phyloP scores from a whole-genome alignment of 2,888 invertebrate genomes.

The Polyommatus iphigenia region DNA sequence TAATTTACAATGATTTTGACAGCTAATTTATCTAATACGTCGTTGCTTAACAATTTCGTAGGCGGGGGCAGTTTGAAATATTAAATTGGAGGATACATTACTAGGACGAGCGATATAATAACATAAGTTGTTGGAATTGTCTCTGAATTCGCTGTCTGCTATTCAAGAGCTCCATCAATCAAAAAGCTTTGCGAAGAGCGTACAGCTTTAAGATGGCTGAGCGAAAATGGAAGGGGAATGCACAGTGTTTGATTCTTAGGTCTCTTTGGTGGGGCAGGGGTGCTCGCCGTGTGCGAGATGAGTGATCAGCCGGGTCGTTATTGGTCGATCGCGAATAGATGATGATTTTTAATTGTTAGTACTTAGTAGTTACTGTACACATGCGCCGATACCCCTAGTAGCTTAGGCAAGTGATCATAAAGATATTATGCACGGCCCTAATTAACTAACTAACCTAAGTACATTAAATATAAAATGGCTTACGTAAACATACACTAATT shows the following conservation, averaged over 20 bases:
- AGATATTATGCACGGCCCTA: too few species aligned
- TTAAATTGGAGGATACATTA: slow-evolving; percentile 23
- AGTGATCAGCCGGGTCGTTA: not conserved
- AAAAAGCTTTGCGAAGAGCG: not conserved
- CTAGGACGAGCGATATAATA: slow-evolving; percentile 2
- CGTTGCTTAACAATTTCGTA: slow-evolving; percentile 25
- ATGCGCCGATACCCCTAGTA: too few species aligned
- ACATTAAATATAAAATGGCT: too few species aligned
- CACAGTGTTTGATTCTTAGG: not conserved
- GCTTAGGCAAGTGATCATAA: too few species aligned
- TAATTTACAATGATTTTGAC: slow-evolving; percentile 29
- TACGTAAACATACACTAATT: too few species aligned
- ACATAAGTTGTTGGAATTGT: slow-evolving; percentile 5
- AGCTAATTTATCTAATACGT: slow-evolving; percentile 16
- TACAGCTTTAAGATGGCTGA: too few species aligned
- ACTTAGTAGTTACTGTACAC: too few species aligned
- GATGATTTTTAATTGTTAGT: too few species aligned
- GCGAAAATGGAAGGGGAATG: too few species aligned
- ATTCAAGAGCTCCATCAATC: not conserved
- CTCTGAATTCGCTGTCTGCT: not conserved
- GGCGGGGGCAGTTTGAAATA: slow-evolving; percentile 24
- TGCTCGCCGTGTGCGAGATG: not conserved
- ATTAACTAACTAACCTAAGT: too few species aligned
- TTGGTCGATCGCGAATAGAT: too few species aligned
- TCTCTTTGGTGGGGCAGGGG: not conserved